phyloP scores from a whole-genome alignment of 2,888 invertebrate genomes.

The Stenotaenia linearis region DNA sequence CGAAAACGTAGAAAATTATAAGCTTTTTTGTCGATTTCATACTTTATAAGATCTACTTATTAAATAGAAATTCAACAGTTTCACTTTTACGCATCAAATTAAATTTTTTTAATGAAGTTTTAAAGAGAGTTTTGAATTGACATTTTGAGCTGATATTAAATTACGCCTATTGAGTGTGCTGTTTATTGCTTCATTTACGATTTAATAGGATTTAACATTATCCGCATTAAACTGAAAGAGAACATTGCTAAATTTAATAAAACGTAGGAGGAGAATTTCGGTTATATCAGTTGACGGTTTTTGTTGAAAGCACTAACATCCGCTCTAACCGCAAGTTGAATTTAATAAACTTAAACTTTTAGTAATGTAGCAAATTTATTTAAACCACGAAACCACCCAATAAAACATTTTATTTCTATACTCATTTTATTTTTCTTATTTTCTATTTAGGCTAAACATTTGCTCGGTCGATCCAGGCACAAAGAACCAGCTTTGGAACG shows the following conservation, averaged over 20 bases:
- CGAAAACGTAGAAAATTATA: no score
- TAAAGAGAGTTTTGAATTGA: neutral
- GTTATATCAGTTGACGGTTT: no score
- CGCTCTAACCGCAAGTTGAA: no score
- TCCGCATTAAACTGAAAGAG: neutral
- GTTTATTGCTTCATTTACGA: neutral
- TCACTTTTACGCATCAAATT: neutral
- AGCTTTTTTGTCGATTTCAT: no score
- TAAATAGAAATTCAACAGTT: neutral
- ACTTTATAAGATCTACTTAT: no score
- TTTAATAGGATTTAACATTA: neutral
- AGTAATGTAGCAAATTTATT: neutral
- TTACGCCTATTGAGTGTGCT: neutral
- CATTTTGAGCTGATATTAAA: neutral
- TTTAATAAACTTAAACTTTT: neutral
- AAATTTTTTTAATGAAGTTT: neutral
- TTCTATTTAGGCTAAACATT: constrained; percentile 44
- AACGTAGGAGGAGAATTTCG: no score
- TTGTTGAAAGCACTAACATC: no score
- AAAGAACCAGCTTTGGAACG: constrained; percentile 35
- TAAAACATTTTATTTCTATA: neutral
- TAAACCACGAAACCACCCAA: neutral
- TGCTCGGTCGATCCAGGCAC: constrained; percentile 42
- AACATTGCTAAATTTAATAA: neutral
- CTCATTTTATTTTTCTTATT: no score